Evolutionary conservation across 2,888 invertebrate species (phyloP).

Genomic region (Atrina japonica): DNA sequence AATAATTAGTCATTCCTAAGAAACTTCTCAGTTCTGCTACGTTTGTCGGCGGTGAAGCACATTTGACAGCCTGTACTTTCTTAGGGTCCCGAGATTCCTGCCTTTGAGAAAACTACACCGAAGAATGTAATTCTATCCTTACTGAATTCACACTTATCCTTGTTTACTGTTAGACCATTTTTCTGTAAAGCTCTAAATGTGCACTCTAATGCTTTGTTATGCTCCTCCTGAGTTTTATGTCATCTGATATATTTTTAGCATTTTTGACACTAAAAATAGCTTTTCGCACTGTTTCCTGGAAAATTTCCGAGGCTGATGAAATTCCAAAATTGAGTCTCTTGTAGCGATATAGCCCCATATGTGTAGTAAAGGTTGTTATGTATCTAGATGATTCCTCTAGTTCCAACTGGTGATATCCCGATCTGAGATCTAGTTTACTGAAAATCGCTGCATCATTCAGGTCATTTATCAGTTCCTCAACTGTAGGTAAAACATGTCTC

Average conservation of each 20-base stretch:
- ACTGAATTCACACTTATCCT: conserved; percentile 69
- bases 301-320: conserved; percentile 49
- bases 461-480: conserved; percentile 55
- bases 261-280: conserved; percentile 69
- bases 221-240: conserved; percentile 68
- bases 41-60: conserved; percentile 44
- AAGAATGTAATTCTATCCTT: conserved; percentile 47
- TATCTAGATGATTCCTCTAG: conserved; percentile 35
- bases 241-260: conserved; percentile 77
- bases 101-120: conserved; percentile 38
- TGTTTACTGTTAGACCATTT: no score
- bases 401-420: conserved; percentile 50
- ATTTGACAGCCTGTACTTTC: conserved; percentile 52
- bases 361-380: conserved; percentile 49
- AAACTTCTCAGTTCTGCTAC: conserved; percentile 57
- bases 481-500: conserved; percentile 53
- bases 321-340: conserved; percentile 56
- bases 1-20: conserved; percentile 61
- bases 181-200: conserved; percentile 53
- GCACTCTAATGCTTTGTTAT: conserved; percentile 64
- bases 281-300: conserved; percentile 46
- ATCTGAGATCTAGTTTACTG: conserved; percentile 40
- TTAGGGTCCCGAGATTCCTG: conserved; percentile 50
- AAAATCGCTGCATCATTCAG: conserved; percentile 53
- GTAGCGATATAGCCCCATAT: conserved; percentile 49